These are phyloP conservation scores for Parnassius mnemosyne DNA, from an alignment of 2,888 invertebrate genomes.

Conservation along the genomic window DNA sequence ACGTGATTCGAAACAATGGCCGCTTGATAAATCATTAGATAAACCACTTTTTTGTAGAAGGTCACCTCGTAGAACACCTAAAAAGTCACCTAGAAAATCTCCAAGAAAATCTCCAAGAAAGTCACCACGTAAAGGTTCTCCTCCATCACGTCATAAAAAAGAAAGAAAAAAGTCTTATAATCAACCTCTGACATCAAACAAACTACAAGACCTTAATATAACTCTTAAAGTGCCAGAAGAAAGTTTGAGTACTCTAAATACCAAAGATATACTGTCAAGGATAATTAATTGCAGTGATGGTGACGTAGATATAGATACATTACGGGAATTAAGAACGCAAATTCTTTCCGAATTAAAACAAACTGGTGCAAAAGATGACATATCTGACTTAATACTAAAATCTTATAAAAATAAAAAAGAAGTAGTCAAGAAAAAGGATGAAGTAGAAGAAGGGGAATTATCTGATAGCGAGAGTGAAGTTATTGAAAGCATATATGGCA, in stretches of 20 bases:
- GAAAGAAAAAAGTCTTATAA: constrained; percentile 57
- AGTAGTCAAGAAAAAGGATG: constrained; percentile 40
- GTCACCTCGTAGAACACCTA: constrained; percentile 52
- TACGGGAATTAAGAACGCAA: constrained; percentile 69
- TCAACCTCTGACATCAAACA: constrained; percentile 35
- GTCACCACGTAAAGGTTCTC: constrained; percentile 41
- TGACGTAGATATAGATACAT: constrained; percentile 72
- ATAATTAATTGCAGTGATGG: constrained; percentile 67
- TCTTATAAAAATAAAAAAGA: constrained; percentile 55
- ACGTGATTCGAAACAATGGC: constrained; percentile 42
- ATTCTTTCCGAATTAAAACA: constrained; percentile 72
- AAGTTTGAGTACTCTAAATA: constrained; percentile 62
- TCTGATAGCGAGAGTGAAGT: constrained; percentile 74
- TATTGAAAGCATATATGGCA: constrained; percentile 68
- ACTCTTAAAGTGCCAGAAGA: constrained; percentile 71
- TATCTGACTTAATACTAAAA: constrained; percentile 68
- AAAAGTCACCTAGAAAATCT: constrained; percentile 35
- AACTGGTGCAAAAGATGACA: constrained; percentile 66
- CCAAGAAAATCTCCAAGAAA: constrained; percentile 8
- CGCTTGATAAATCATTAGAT: constrained; percentile 33
- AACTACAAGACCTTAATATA: constrained; percentile 63
- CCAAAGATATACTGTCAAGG: constrained; percentile 66
- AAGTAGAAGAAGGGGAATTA: constrained; percentile 72
- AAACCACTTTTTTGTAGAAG: constrained; percentile 53
- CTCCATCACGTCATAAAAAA: constrained; percentile 50